Percentiles rank a stretch among this genome's conserved stretches.
Evolutionary conservation across 1,140 invertebrate species (phyloP).

Genomic region (Brachionus angularis): DNA sequence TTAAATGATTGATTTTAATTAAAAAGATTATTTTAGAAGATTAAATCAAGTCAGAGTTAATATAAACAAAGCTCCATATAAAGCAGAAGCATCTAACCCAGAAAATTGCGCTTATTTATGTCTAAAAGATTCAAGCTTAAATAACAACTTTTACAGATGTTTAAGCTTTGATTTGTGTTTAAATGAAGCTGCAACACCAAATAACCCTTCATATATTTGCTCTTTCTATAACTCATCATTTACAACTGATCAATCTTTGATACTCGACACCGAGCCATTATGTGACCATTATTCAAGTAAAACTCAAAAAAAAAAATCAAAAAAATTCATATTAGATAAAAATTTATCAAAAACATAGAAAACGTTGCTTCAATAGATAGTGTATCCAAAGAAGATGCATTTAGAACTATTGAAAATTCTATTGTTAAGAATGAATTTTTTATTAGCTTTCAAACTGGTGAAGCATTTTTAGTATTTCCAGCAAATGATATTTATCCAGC

Average conservation of each 20-base stretch:
- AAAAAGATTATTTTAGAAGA: conserved; percentile 21
- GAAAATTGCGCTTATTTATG: conserved; percentile 35
- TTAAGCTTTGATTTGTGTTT: conserved; percentile 31
- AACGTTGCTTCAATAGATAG: conserved; percentile 12
- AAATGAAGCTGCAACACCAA: not conserved
- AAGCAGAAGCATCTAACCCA: not conserved
- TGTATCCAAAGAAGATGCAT: conserved; percentile 10
- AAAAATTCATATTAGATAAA: no score
- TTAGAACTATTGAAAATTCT: conserved; percentile 8
- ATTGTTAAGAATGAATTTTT: not conserved
- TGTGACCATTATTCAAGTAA: conserved; percentile 43
- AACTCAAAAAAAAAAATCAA: no score
- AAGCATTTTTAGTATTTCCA: not conserved
- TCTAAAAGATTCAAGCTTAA: conserved; percentile 16
- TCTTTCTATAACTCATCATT: conserved; percentile 41
- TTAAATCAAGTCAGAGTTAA: not conserved
- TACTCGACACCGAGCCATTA: not conserved
- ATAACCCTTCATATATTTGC: conserved; percentile 7
- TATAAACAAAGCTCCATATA: not conserved
- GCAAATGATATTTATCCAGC: conserved; percentile 29
- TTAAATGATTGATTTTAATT: not conserved
- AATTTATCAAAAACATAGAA: conserved; percentile 16
- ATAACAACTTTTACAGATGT: conserved; percentile 27
- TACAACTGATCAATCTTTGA: conserved; percentile 2
- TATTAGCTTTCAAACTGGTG: conserved; percentile 15